Evolutionary conservation across 2,888 invertebrate genomes (phyloP).

Genomic region (Diabrotica balteata): DNA sequence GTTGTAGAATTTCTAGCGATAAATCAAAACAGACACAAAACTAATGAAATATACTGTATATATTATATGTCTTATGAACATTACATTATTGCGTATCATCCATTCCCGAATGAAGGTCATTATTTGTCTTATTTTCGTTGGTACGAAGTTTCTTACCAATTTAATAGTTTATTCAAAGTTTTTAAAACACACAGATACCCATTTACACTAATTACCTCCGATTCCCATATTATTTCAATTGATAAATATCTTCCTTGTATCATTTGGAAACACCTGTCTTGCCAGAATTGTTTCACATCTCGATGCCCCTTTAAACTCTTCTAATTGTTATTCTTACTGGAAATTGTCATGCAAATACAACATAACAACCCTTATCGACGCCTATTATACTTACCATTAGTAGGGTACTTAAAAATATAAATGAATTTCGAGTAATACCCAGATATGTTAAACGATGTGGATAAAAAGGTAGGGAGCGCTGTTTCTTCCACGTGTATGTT

Average conservation of each 20-base stretch:
- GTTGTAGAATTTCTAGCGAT: too few species aligned
- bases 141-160: too few species aligned
- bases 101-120: too few species aligned
- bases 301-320: conserved; percentile 19
- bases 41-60: too few species aligned
- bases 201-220: conserved; percentile 5
- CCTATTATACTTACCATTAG: conserved; percentile 23
- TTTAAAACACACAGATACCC: not conserved
- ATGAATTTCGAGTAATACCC: conserved; percentile 26
- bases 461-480: conserved; percentile 27
- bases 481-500: conserved; percentile 16
- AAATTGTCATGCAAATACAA: conserved; percentile 38
- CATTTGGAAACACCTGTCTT: conserved; percentile 32
- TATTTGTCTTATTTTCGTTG: too few species aligned
- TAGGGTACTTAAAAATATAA: conserved; percentile 32
- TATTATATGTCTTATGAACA: too few species aligned
- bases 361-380: conserved; percentile 21
- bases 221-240: conserved; percentile 8
- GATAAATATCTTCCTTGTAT: conserved; percentile 18
- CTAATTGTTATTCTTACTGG: conserved; percentile 35
- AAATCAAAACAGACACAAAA: too few species aligned
- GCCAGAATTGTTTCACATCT: conserved; percentile 32
- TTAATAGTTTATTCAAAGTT: too few species aligned
- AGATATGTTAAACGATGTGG: conserved; percentile 35
- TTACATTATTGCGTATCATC: too few species aligned